Percentiles rank a stretch among this genome's conserved stretches.
Conservation (phyloP, 2,888 invertebrate genomes). For the Mesorhabditis spiculigera region DNA sequence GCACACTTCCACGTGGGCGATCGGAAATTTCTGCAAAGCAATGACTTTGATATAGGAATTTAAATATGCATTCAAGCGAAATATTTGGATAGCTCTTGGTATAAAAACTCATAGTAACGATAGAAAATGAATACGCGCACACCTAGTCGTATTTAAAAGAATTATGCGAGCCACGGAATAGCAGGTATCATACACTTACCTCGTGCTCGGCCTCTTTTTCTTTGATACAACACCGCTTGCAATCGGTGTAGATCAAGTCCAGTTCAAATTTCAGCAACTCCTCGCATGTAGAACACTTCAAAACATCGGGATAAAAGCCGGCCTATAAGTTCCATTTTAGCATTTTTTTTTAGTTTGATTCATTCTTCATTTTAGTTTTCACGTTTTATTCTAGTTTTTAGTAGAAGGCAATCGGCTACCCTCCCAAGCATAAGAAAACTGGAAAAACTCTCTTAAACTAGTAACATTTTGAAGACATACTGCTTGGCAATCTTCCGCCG, state of each 20-base stretch:
- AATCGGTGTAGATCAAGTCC: slow-evolving; percentile 48
- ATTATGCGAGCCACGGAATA: too few relatives aligned
- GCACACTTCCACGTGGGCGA: slow-evolving; percentile 89
- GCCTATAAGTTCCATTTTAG: background rate
- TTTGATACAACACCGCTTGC: slow-evolving; percentile 46
- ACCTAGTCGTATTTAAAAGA: too few relatives aligned
- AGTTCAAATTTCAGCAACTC: slow-evolving; percentile 39
- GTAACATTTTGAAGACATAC: background rate
- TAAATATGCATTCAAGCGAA: too few relatives aligned
- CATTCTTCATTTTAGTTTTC: too few relatives aligned
- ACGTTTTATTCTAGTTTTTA: too few relatives aligned
- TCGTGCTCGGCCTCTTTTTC: slow-evolving; percentile 46
- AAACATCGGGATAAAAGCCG: background rate
- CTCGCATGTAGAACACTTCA: slow-evolving; percentile 38
- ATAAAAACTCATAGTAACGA: too few relatives aligned
- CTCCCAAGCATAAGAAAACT: too few relatives aligned
- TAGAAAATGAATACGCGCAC: too few relatives aligned
- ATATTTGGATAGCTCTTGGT: too few relatives aligned
- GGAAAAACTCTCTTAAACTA: background rate
- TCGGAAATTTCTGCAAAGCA: slow-evolving; percentile 72
- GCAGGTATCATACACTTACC: slow-evolving; percentile 19
- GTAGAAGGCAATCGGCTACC: too few relatives aligned
- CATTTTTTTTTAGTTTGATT: too few relatives aligned
- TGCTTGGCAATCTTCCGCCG: too few relatives aligned
- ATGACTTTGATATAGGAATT: background rate